These are phyloP conservation scores for Arvicanthis niloticus DNA, from an alignment of 2,113 vertebrate species.

Conservation along the genomic window DNA sequence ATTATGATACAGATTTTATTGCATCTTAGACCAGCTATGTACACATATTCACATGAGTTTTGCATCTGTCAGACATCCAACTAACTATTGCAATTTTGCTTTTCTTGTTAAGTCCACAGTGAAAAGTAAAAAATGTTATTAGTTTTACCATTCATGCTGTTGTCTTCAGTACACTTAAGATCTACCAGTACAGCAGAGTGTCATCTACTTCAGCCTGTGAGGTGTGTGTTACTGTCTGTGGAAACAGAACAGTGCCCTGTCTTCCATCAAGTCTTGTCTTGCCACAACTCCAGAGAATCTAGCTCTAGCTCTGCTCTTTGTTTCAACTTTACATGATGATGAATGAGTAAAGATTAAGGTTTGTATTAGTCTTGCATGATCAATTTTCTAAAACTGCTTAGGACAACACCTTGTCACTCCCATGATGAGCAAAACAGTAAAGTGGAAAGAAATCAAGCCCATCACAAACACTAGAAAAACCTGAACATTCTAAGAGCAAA, in stretches of 20 bases:
- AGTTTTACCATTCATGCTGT: not conserved
- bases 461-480: not conserved
- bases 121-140: not conserved
- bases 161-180: not conserved
- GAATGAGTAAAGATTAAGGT: conserved; percentile 36
- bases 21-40: not conserved
- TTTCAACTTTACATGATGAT: conserved; percentile 32
- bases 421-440: not conserved
- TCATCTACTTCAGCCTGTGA: not conserved
- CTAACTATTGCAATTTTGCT: not conserved
- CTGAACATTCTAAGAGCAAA: not conserved
- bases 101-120: not conserved
- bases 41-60: not conserved
- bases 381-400: conserved; percentile 44
- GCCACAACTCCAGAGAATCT: not conserved
- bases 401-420: conserved; percentile 35
- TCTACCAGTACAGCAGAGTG: not conserved
- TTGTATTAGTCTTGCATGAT: conserved; percentile 36
- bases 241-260: fast-evolving
- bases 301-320: not conserved
- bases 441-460: not conserved
- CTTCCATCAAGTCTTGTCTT: not conserved
- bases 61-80: not conserved
- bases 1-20: not conserved
- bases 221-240: not conserved